A percentile compares a stretch with the other conserved stretches of the same genome.
Evolutionary conservation across 2,797 vertebrate genomes (phyloP).

Genomic region (Amniataba percoides): DNA sequence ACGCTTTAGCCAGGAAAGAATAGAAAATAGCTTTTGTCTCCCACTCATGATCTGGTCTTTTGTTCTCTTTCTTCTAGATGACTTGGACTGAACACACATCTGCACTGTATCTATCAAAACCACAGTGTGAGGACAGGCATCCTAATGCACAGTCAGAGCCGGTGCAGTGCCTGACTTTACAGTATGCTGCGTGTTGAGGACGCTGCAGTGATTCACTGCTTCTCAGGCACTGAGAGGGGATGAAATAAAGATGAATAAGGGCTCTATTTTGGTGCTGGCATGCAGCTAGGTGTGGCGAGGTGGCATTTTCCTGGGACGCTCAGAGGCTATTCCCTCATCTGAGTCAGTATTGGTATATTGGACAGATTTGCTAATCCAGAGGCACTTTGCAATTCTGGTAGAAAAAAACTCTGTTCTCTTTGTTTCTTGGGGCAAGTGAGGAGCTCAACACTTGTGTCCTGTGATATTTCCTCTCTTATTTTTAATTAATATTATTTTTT

Average conservation of each 20-base stretch:
- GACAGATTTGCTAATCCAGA: background rate
- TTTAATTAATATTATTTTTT: background rate
- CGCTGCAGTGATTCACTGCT: conserved; percentile 19
- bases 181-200: background rate
- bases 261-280: conserved; percentile 15
- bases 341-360: background rate
- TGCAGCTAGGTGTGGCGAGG: background rate
- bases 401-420: background rate
- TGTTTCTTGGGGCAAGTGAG: background rate
- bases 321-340: background rate
- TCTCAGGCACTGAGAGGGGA: conserved; percentile 22
- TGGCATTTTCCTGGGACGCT: background rate
- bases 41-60: conserved; percentile 28
- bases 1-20: background rate
- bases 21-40: background rate
- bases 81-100: conserved; percentile 63
- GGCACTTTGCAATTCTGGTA: background rate
- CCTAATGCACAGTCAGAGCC: background rate
- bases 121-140: background rate
- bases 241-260: conserved; percentile 16
- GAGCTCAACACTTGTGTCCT: background rate
- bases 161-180: background rate
- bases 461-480: background rate
- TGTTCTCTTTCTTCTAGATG: background rate
- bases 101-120: background rate